A percentile compares a stretch with the other conserved stretches of the same genome.
Conservation (phyloP, 2,113 vertebrate species). For the Trogon surrucura region DNA sequence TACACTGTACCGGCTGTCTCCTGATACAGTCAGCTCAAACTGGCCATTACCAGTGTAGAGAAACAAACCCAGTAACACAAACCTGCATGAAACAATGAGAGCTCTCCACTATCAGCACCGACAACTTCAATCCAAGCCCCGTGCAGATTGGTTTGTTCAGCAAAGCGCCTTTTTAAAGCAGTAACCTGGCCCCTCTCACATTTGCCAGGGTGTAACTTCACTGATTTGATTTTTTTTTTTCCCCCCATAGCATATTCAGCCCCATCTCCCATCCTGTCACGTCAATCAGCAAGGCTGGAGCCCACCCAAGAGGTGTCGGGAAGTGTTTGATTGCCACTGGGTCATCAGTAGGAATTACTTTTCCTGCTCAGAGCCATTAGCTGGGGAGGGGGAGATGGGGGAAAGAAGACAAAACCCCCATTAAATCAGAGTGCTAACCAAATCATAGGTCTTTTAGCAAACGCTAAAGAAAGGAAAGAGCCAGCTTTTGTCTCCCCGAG, state of each 20-base stretch:
- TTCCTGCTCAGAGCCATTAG: constrained; percentile 38
- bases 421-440: neutral
- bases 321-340: constrained; percentile 13
- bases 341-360: neutral
- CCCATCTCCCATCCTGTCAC: neutral
- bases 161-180: neutral
- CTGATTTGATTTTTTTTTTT: no score
- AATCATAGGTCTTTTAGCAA: constrained; percentile 23
- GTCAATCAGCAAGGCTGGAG: neutral
- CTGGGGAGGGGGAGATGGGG: neutral
- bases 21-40: neutral
- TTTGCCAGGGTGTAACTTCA: neutral
- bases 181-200: accelerated
- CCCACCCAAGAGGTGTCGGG: neutral
- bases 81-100: accelerated
- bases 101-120: neutral
- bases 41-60: accelerated
- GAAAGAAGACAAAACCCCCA: constrained; percentile 4
- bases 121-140: accelerated
- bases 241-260: neutral
- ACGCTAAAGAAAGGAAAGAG: neutral
- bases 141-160: neutral
- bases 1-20: neutral
- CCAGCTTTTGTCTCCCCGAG: constrained; percentile 36
- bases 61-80: neutral